A percentile compares a stretch with the other conserved stretches of the same genome.
These are phyloP conservation scores for Zaprionus lineosus DNA, from an alignment of 2,888 invertebrate genomes.

Conservation along the genomic window DNA sequence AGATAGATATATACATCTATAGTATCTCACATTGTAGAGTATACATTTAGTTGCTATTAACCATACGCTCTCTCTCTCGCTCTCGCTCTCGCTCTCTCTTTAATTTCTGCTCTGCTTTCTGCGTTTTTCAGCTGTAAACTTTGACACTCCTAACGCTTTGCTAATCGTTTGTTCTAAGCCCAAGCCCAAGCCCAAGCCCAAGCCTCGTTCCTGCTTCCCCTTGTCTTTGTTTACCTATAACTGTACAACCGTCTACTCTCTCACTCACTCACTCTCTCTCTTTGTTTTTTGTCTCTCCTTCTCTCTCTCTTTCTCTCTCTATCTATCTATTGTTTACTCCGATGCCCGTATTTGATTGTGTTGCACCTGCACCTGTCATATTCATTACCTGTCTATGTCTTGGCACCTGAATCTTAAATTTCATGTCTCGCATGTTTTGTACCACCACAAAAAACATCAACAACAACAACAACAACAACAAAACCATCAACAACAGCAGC, in stretches of 20 bases:
- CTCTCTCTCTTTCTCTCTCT: conserved; percentile 34
- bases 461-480: conserved; percentile 29
- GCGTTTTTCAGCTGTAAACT: conserved; percentile 73
- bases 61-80: conserved; percentile 19
- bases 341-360: conserved; percentile 1
- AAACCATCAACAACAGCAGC: conserved; percentile 52
- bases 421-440: conserved; percentile 51
- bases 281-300: conserved; percentile 33
- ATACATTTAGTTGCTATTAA: conserved; percentile 39
- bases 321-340: conserved; percentile 33
- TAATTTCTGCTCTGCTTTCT: conserved; percentile 40
- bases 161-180: conserved; percentile 21
- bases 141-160: conserved; percentile 47
- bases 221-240: conserved; percentile 43
- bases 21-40: conserved; percentile 30
- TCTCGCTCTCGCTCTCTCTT: conserved; percentile 22
- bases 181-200: not conserved
- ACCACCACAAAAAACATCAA: conserved; percentile 31
- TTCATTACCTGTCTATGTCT: conserved; percentile 44
- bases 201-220: conserved; percentile 7
- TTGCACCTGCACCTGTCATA: conserved; percentile 36
- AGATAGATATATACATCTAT: conserved; percentile 7
- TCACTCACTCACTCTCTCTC: conserved; percentile 44
- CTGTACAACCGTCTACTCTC: conserved; percentile 56
- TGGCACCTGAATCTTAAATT: conserved; percentile 34